A percentile compares a stretch with the other conserved stretches of the same genome.
Conservation (phyloP, 2,888 invertebrate species). For the Erpobdella octoculata region DNA sequence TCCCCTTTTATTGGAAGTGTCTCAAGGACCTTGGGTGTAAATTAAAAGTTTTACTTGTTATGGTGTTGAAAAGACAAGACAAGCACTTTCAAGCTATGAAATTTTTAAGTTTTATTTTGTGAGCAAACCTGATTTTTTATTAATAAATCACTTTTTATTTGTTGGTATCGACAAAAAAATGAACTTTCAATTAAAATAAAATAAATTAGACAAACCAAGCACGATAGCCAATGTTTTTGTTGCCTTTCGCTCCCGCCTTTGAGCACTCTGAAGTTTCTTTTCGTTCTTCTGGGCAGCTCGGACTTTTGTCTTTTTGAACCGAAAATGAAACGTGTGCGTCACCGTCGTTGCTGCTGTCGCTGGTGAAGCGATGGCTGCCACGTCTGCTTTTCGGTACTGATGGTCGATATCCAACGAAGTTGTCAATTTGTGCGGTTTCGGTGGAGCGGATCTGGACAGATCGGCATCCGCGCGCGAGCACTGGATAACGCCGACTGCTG, state of each 20-base stretch:
- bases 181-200: neutral
- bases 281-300: conserved; percentile 25
- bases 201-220: conserved; percentile 63
- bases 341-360: neutral
- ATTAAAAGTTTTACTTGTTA: too few species aligned
- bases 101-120: too few species aligned
- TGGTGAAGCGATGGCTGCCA: neutral
- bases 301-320: conserved; percentile 22
- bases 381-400: neutral
- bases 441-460: neutral
- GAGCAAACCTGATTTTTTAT: too few species aligned
- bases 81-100: neutral
- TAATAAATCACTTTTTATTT: too few species aligned
- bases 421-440: neutral
- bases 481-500: neutral
- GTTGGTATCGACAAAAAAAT: neutral
- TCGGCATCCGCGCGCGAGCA: neutral
- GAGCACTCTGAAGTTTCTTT: conserved; percentile 40
- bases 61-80: too few species aligned
- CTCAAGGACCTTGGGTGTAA: too few species aligned
- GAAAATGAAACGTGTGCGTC: conserved; percentile 16
- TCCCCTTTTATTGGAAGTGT: too few species aligned
- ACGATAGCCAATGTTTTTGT: conserved; percentile 97
- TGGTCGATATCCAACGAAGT: conserved; percentile 4
- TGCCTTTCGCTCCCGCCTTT: conserved; percentile 74